Percentiles rank a stretch among this genome's conserved stretches.
Conservation (phyloP, 1,140 invertebrate genomes). For the Lithobius niger region DNA sequence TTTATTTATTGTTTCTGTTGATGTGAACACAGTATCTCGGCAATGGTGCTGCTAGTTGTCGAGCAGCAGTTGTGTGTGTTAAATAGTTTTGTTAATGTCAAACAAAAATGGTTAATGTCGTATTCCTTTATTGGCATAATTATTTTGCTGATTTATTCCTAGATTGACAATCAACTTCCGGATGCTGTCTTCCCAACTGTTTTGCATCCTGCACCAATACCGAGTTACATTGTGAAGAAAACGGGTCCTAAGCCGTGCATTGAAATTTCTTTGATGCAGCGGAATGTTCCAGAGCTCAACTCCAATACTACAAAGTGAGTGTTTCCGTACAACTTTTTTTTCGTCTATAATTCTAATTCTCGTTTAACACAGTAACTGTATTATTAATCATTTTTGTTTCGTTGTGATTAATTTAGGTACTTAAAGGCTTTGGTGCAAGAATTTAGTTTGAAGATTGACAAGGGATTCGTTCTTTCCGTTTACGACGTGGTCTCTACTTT, state of each 20-base stretch:
- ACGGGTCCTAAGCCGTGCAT: conserved; percentile 47
- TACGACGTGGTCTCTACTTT: conserved; percentile 38
- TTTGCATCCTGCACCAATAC: conserved; percentile 45
- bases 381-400: not conserved
- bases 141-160: conserved; percentile 15
- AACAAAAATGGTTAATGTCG: too few relatives aligned
- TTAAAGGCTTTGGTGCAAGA: conserved; percentile 55
- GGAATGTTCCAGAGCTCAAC: conserved; percentile 34
- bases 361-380: not conserved
- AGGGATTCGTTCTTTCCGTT: conserved; percentile 49
- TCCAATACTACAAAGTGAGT: conserved; percentile 39
- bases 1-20: too few relatives aligned
- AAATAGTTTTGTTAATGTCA: not conserved
- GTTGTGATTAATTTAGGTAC: conserved; percentile 36
- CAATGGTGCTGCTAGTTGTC: too few relatives aligned
- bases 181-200: conserved; percentile 63
- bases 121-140: too few relatives aligned
- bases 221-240: conserved; percentile 31
- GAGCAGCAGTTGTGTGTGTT: too few relatives aligned
- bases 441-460: conserved; percentile 57
- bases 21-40: too few relatives aligned
- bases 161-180: conserved; percentile 66
- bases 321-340: not conserved
- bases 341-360: not conserved
- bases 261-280: conserved; percentile 49